Base-by-base conservation (phyloP, 2,888 invertebrate species). In the Andricus quercusramuli region DNA sequence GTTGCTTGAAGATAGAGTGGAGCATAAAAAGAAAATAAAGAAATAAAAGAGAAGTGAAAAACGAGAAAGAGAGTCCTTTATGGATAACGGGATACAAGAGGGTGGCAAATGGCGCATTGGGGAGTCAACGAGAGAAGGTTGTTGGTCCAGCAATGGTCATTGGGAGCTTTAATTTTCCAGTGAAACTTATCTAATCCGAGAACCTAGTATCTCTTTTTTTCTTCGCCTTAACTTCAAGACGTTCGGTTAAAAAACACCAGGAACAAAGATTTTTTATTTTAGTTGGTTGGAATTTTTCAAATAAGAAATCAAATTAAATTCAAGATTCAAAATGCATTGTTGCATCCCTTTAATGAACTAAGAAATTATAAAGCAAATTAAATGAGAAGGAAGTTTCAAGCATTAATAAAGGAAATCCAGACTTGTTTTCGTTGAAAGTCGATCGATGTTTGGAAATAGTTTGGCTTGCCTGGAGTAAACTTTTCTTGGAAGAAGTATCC, bases 131-230 rank as follows among this genome's bases (percentile, higher is more conserved):
- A 29, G 56, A 74, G n/a, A 74, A 70, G 70, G 51, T 70, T 70
- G 17, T 44, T 79, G 70, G 78, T 79, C 78, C 64, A 78, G 80
- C 76, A 59, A 65, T 37, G 67, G 68, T 77, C 70, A 68, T 79
- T 51, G 80, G 78, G 78, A 78, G 82, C 76, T 83, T 85, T 85
- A 81, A 86, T 86, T 85, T 86, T 84, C 83, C 83, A 77, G 79
- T 77, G 83, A 79, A 81, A 80, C 81, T 76, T 67, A 78, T 81
- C 51, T 82, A 81, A 84, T 85, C 80, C 79, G 66, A 78, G 74
- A 29, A 44, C 64, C 25, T 51, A 80, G 64, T 81, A 76, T 64
- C 64, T 47, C 64, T 44, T 64, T 37, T 68, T 29, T 41, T 70
- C 65, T 59, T 37, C 74, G n/a, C 32, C 56, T 56, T 74, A 9